Evolutionary conservation across 2,888 invertebrate genomes (phyloP).

Genomic region (Pseudococcus longispinus): DNA sequence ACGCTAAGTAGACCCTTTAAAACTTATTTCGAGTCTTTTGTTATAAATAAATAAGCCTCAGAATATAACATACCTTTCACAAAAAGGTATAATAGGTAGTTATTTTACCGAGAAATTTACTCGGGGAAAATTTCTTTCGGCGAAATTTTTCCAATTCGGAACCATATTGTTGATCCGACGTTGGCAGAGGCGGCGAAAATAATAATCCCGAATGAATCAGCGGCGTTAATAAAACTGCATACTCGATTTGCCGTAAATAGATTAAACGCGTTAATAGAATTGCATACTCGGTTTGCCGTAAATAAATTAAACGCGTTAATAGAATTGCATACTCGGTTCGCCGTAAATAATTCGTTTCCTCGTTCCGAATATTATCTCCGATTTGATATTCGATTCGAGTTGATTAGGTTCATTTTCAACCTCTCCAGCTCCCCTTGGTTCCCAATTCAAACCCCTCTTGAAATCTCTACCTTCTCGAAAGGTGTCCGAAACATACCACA

Average conservation of each 20-base stretch:
- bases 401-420: too few species aligned
- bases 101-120: not conserved
- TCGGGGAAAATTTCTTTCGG: not conserved
- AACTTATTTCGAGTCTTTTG: not conserved
- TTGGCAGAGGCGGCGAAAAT: too few species aligned
- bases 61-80: not conserved
- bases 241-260: conserved; percentile 33
- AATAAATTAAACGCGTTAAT: not conserved
- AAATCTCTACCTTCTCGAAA: too few species aligned
- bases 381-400: not conserved
- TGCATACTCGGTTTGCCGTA: not conserved
- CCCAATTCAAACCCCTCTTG: too few species aligned
- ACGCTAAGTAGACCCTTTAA: conserved; percentile 6
- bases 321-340: not conserved
- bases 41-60: not conserved
- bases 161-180: not conserved
- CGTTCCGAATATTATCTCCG: too few species aligned
- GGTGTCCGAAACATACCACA: too few species aligned
- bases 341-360: too few species aligned
- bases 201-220: not conserved
- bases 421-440: too few species aligned
- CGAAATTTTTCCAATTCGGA: not conserved
- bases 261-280: not conserved
- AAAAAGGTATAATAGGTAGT: not conserved
- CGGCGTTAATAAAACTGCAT: not conserved